A percentile compares a stretch with the other conserved stretches of the same genome.
phyloP scores from a whole-genome alignment of 2,888 invertebrate species.

The Trichogramma evanescens region DNA sequence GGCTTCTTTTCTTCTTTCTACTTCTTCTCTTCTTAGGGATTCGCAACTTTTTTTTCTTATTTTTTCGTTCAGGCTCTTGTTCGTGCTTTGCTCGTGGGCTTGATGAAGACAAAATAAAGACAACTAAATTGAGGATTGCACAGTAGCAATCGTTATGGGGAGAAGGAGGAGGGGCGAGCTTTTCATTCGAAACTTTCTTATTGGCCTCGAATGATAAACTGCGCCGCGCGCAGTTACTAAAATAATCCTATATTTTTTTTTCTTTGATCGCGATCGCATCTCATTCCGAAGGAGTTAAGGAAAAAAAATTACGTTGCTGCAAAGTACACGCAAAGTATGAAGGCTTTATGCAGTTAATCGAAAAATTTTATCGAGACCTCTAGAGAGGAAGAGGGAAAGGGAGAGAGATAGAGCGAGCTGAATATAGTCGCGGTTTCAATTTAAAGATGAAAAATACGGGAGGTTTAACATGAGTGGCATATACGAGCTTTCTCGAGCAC shows the following conservation, averaged over 20 bases:
- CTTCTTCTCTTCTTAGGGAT: conserved; percentile 20
- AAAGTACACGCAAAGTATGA: not conserved
- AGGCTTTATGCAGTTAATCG: conserved; percentile 6
- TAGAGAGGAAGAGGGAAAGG: not conserved
- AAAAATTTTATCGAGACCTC: conserved; percentile 2
- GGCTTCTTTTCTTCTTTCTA: conserved; percentile 20
- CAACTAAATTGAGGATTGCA: conserved; percentile 20
- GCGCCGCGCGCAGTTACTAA: not conserved
- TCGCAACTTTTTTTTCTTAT: conserved; percentile 29
- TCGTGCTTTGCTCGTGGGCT: conserved; percentile 24
- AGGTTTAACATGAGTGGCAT: conserved; percentile 8
- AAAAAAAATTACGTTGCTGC: too few relatives aligned
- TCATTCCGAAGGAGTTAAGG: too few relatives aligned
- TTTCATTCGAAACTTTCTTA: conserved; percentile 1
- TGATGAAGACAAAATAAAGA: conserved; percentile 1
- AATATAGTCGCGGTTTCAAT: not conserved
- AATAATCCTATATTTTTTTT: not conserved
- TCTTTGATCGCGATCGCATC: too few relatives aligned
- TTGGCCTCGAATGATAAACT: not conserved
- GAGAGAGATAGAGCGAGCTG: not conserved
- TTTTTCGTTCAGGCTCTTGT: conserved; percentile 38
- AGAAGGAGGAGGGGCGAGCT: too few relatives aligned
- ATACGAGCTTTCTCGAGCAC: conserved; percentile 8
- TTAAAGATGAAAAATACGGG: conserved; percentile 11
- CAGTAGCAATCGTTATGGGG: too few relatives aligned